Conservation (phyloP, 2,888 invertebrate genomes). For the Andrena bicolor region DNA sequence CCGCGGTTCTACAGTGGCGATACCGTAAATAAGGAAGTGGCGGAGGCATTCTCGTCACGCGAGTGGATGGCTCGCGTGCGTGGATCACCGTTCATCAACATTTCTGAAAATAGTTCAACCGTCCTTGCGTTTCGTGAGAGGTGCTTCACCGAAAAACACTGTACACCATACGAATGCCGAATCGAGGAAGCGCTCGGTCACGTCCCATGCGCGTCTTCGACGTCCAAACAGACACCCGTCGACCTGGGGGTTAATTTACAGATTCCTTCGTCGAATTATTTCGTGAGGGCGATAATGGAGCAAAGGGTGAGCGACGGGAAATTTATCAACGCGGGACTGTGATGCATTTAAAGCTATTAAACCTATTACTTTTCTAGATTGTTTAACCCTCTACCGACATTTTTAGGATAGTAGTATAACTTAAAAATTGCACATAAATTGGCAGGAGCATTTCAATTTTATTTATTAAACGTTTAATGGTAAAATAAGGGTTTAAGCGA, state of each 20-base stretch:
- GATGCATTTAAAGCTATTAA: background rate
- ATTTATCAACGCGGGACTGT: background rate
- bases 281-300: background rate
- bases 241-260: background rate
- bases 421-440: too few relatives aligned
- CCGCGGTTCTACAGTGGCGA: background rate
- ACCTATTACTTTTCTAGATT: too few relatives aligned
- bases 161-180: background rate
- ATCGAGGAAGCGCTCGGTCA: background rate
- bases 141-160: background rate
- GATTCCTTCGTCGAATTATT: conserved; percentile 1
- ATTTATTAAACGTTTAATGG: too few relatives aligned
- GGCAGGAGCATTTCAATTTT: too few relatives aligned
- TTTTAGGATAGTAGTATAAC: too few relatives aligned
- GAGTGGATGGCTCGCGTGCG: conserved; percentile 24
- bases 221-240: background rate
- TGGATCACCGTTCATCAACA: conserved; percentile 50
- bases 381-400: too few relatives aligned
- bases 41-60: conserved; percentile 20
- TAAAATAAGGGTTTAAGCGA: too few relatives aligned
- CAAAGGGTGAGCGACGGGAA: background rate
- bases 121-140: conserved; percentile 28
- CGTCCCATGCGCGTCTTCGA: background rate
- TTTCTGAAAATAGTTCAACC: conserved; percentile 50
- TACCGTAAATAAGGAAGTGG: conserved; percentile 3